Conservation (phyloP, 2,113 vertebrate genomes). For the Blennius ocellaris region DNA sequence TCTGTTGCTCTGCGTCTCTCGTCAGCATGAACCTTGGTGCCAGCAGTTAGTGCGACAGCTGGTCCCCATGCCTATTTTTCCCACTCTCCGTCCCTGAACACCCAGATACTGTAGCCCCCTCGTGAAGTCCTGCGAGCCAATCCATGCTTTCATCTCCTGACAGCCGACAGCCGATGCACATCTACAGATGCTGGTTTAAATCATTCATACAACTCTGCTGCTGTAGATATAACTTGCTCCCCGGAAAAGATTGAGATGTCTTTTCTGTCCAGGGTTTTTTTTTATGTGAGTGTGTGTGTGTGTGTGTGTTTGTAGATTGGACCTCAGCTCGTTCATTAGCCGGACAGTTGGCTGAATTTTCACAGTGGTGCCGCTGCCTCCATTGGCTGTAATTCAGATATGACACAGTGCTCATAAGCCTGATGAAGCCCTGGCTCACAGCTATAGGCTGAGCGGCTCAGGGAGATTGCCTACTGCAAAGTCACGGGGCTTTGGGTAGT, state of each 20-base stretch:
- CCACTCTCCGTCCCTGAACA: conserved; percentile 60
- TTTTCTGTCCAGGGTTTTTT: conserved; percentile 4
- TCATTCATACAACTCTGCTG: conserved; percentile 73
- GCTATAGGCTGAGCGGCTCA: conserved; percentile 72
- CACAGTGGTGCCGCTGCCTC: conserved; percentile 44
- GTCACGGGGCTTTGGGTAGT: conserved; percentile 80
- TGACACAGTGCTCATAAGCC: conserved; percentile 74
- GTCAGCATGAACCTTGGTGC: conserved; percentile 57
- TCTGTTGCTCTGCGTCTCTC: conserved; percentile 34
- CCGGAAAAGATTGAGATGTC: conserved; percentile 44
- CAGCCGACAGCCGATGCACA: conserved; percentile 75
- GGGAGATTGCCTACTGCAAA: conserved; percentile 76
- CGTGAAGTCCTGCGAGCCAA: conserved; percentile 66
- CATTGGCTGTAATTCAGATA: conserved; percentile 76
- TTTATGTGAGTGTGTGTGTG: background rate
- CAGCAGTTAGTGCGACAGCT: conserved; percentile 74
- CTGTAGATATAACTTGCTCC: conserved; percentile 56
- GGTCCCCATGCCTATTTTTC: conserved; percentile 62
- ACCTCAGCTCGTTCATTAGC: conserved; percentile 74
- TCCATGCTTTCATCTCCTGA: conserved; percentile 77
- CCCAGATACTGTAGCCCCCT: conserved; percentile 48
- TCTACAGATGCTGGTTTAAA: conserved; percentile 79
- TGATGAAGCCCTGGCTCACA: conserved; percentile 78
- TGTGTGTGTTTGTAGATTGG: conserved; percentile 35
- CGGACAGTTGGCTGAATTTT: conserved; percentile 60